These are phyloP conservation scores for Oreochromis niloticus DNA, from an alignment of 2,113 vertebrate species.

Conservation along the genomic window DNA sequence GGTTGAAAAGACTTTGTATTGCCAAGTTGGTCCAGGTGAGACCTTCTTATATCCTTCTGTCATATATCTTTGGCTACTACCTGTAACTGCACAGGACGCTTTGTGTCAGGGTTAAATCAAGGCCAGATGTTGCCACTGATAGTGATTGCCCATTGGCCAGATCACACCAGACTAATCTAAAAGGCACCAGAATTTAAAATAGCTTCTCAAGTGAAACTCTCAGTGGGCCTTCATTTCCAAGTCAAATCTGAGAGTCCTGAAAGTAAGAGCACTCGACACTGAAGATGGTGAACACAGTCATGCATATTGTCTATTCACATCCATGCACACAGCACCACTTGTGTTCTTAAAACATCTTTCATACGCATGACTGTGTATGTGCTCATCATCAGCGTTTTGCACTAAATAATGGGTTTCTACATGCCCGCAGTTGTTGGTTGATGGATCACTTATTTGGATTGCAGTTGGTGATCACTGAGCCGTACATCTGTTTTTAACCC, in stretches of 20 bases:
- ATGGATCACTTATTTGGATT: neutral
- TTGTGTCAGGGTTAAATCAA: neutral
- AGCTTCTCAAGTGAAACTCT: neutral
- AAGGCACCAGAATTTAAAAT: neutral
- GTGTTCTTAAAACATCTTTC: neutral
- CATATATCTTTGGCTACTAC: neutral
- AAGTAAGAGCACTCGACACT: neutral
- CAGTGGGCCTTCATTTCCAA: neutral
- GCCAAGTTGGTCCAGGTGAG: neutral
- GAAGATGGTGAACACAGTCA: neutral
- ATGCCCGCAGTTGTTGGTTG: neutral
- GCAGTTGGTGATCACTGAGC: neutral
- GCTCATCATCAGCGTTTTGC: neutral
- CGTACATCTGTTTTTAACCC: neutral
- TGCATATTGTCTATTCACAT: neutral
- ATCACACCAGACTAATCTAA: neutral
- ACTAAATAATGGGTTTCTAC: neutral
- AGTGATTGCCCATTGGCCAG: neutral
- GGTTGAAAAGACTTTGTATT: neutral
- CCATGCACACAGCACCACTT: neutral
- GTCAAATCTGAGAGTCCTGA: neutral
- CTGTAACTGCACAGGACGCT: rapidly evolving
- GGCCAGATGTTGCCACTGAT: neutral
- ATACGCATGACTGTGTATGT: neutral
- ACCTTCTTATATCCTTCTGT: neutral